These are phyloP conservation scores for Brienomyrus longianalis DNA, from an alignment of 2,113 vertebrate species.

Conservation along the genomic window DNA sequence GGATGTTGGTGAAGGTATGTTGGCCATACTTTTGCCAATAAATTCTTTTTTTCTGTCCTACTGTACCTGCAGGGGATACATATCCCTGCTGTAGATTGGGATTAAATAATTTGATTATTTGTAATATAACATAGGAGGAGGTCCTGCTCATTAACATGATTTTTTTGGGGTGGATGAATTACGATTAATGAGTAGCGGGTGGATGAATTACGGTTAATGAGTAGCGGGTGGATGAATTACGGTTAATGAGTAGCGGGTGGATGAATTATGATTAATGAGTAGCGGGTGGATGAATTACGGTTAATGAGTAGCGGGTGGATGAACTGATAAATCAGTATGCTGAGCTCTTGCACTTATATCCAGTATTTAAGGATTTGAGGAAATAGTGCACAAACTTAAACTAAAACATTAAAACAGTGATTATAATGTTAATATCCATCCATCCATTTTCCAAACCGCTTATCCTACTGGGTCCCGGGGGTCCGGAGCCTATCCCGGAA, in stretches of 20 bases:
- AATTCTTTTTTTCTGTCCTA: neutral
- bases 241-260: too few relatives aligned
- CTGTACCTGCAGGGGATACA: neutral
- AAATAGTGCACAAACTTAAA: neutral
- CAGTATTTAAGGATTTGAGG: neutral
- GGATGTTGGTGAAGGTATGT: slow-evolving; percentile 95
- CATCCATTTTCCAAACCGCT: too few relatives aligned
- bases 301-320: neutral
- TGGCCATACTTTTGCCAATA: neutral
- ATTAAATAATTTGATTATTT: neutral
- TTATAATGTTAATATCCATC: neutral
- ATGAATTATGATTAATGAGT: too few relatives aligned
- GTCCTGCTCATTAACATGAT: neutral
- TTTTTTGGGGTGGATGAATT: neutral
- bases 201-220: neutral
- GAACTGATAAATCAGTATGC: neutral
- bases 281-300: neutral
- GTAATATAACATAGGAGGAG: neutral
- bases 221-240: neutral
- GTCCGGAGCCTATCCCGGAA: too few relatives aligned
- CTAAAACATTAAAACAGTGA: neutral
- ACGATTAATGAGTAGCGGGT: neutral
- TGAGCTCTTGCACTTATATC: neutral
- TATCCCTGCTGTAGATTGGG: neutral
- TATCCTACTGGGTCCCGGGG: too few relatives aligned